These are phyloP conservation scores for Coregonus sp. DNA, from an alignment of 2,797 vertebrate species.

Conservation along the genomic window DNA sequence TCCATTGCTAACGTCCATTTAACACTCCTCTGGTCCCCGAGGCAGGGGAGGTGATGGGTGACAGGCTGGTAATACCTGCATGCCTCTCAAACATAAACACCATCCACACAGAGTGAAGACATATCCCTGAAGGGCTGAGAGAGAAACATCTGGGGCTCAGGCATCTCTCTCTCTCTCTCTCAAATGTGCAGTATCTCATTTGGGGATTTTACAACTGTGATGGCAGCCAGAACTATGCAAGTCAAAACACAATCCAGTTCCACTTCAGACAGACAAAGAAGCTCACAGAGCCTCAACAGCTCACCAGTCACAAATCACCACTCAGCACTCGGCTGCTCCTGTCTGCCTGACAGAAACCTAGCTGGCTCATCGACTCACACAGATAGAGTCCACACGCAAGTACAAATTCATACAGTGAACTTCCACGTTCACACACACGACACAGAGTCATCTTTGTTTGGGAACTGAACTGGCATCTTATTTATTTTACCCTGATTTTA, in stretches of 20 bases:
- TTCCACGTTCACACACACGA: background rate
- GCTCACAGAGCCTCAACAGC: constrained; percentile 56
- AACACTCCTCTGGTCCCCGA: constrained; percentile 15
- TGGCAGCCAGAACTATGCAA: constrained; percentile 74
- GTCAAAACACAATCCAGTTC: constrained; percentile 79
- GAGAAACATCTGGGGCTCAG: constrained; percentile 34
- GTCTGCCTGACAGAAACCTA: background rate
- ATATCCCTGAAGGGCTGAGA: constrained; percentile 25
- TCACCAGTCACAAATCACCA: constrained; percentile 46
- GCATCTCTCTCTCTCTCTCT: background rate
- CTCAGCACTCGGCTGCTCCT: constrained; percentile 67
- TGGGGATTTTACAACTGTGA: constrained; percentile 65
- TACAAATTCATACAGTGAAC: constrained; percentile 33
- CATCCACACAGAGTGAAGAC: constrained; percentile 39
- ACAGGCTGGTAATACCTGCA: constrained; percentile 54
- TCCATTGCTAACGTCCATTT: background rate
- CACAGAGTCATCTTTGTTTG: background rate
- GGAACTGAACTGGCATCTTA: background rate
- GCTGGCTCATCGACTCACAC: constrained; percentile 18
- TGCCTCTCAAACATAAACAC: constrained; percentile 47
- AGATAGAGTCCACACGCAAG: constrained; percentile 1
- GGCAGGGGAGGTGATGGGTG: constrained; percentile 52
- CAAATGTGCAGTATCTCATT: constrained; percentile 47
- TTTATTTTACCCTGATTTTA: no score
- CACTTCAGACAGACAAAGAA: constrained; percentile 73